phyloP scores from a whole-genome alignment of 1,140 invertebrate species.

The Heliconius melpomene region DNA sequence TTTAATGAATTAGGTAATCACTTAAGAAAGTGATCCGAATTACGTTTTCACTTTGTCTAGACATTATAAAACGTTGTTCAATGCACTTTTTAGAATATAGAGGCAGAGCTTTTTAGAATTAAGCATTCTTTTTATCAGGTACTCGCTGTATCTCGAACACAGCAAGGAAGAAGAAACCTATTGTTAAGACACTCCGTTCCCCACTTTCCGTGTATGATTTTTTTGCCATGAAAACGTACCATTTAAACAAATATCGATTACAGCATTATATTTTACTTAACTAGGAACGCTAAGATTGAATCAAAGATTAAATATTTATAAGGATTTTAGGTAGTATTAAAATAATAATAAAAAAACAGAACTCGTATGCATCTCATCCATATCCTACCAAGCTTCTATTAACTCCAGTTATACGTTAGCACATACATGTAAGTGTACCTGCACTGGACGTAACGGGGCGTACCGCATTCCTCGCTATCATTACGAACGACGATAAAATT shows the following conservation, averaged over 20 bases:
- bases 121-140: too few species aligned
- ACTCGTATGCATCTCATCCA: not conserved
- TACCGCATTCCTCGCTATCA: conserved; percentile 18
- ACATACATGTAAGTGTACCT: not conserved
- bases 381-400: not conserved
- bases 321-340: not conserved
- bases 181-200: too few species aligned
- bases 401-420: conserved; percentile 23
- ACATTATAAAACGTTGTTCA: not conserved
- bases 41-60: conserved; percentile 9
- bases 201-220: too few species aligned
- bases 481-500: conserved; percentile 9
- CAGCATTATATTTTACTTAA: too few species aligned
- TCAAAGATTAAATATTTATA: too few species aligned
- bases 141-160: too few species aligned
- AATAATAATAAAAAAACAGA: not conserved
- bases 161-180: too few species aligned
- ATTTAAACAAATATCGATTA: too few species aligned
- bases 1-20: conserved; percentile 13
- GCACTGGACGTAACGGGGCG: conserved; percentile 18
- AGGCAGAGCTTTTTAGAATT: too few species aligned
- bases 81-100: not conserved
- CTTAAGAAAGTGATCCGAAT: not conserved
- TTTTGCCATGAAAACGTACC: too few species aligned
- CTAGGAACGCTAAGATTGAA: too few species aligned